Base-by-base conservation (phyloP, 2,797 vertebrate species). In the Garrulus glandarius region DNA sequence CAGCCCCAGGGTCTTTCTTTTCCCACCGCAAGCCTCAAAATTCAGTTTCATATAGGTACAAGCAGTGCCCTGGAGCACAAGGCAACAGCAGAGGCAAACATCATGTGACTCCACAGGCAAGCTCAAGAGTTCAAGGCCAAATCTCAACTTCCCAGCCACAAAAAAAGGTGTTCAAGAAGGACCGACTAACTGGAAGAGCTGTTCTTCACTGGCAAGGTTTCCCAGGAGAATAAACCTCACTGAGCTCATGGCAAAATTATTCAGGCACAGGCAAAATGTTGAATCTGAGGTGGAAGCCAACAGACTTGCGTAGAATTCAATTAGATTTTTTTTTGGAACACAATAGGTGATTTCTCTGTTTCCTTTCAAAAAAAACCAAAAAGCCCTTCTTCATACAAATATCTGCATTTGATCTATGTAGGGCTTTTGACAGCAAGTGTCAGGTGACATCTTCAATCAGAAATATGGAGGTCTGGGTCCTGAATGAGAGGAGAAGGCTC, bases 61-160 rank as follows among this genome's bases (percentile, higher is more conserved):
- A 86, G 10, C 30, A 63, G 47, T 21, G 21, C 7, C 37, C 47
- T 53, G 19, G 59, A 87, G 57, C 41, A 60, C 55, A 37, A 0
- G 2, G 23, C 37, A 63, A 60, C 13, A 79, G 39, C 10, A 76
- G 34, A 67, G 50, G 23, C 34, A 88, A 78, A 71, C 20, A 34
- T 2, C 0, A 1, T 11, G 5, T 1, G 7, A 52, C 27, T 77
- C 55, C 2, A 0, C 20, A 52, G 41, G 39, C 17, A 94, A 72
- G 37, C 26, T 63, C 47, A 32, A 21, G 26, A 63, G 34, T 67
- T 80, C 83, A 77, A 76, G 3, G 3, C 10, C 55, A 76, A 67
- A 89, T 36, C 5, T 2, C 41, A 41, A 23, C 27, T 60, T 80
- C 6, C 6, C 27, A 59, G 39, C 5, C 75, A 67, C 68, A 85